phyloP scores from a whole-genome alignment of 2,797 vertebrate genomes.

The Tauraco hartlaubi region DNA sequence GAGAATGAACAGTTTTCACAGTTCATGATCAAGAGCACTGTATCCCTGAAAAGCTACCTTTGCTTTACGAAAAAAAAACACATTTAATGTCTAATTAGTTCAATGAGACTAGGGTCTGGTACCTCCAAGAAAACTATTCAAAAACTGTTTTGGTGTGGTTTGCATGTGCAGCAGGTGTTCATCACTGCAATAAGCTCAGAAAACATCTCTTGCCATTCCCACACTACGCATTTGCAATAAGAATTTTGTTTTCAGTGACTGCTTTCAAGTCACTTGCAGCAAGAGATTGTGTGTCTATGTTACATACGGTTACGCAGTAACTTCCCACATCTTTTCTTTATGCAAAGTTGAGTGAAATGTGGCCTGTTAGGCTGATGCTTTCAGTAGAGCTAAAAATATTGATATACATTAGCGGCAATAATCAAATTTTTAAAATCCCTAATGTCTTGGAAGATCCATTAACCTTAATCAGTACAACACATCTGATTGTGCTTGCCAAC shows the following conservation, averaged over 20 bases:
- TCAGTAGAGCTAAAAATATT: conserved; percentile 10
- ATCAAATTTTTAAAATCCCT: not conserved
- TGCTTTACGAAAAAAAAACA: not conserved
- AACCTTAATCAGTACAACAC: conserved; percentile 39
- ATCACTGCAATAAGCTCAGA: not conserved
- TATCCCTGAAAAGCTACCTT: not conserved
- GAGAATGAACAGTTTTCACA: not conserved
- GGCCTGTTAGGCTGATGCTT: not conserved
- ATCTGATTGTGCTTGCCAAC: conserved; percentile 14
- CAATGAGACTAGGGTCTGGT: not conserved
- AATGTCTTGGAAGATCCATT: conserved; percentile 3
- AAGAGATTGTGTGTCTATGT: not conserved
- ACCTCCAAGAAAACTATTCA: not conserved
- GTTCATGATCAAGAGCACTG: not conserved
- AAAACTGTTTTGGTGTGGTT: not conserved
- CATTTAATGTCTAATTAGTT: not conserved
- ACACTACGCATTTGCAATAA: not conserved
- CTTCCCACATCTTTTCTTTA: not conserved
- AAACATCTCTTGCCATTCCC: not conserved
- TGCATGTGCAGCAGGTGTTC: not conserved
- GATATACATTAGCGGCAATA: not conserved
- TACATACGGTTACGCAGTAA: not conserved
- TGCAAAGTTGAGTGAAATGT: not conserved
- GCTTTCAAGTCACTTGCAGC: not conserved
- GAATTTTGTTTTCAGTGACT: not conserved